Percentiles rank a stretch among this genome's conserved stretches.
These are phyloP conservation scores for Helogale parvula DNA, from an alignment of 2,113 vertebrate genomes.

Conservation along the genomic window DNA sequence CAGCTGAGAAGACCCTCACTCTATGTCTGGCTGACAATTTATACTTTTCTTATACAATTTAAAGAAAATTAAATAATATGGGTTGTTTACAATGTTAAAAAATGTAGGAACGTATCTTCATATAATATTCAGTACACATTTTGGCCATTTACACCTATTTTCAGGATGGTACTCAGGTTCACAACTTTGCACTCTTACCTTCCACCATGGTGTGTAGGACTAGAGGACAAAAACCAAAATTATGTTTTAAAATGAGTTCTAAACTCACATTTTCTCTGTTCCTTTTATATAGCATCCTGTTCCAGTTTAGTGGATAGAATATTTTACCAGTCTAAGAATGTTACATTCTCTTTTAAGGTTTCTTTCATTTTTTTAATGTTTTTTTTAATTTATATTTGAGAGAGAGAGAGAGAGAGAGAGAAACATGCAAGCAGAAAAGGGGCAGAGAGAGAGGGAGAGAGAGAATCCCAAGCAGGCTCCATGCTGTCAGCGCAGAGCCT, in stretches of 20 bases:
- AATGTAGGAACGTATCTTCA: not conserved
- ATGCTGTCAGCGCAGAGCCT: too few species aligned
- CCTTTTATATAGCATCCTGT: not conserved
- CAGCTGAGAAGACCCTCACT: not conserved
- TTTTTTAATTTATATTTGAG: too few species aligned
- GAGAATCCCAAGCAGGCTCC: too few species aligned
- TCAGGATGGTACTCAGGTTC: not conserved
- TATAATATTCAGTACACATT: not conserved
- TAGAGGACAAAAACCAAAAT: constrained; percentile 27
- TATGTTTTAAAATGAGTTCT: not conserved
- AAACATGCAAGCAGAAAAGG: too few species aligned
- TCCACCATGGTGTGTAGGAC: not conserved
- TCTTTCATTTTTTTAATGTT: too few species aligned
- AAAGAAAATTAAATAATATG: constrained; percentile 16
- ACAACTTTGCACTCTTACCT: not conserved
- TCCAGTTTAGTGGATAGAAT: not conserved
- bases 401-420: too few species aligned
- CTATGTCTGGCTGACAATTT: not conserved
- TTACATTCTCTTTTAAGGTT: not conserved
- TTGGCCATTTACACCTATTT: not conserved
- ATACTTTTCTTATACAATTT: not conserved
- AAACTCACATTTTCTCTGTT: not conserved
- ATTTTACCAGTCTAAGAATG: not conserved
- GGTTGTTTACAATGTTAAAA: not conserved
- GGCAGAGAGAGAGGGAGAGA: too few species aligned